Evolutionary conservation across 2,113 vertebrate species (phyloP), one percentile per base, ranked within the genome.

Genomic region (Taxidea taxus): DNA sequence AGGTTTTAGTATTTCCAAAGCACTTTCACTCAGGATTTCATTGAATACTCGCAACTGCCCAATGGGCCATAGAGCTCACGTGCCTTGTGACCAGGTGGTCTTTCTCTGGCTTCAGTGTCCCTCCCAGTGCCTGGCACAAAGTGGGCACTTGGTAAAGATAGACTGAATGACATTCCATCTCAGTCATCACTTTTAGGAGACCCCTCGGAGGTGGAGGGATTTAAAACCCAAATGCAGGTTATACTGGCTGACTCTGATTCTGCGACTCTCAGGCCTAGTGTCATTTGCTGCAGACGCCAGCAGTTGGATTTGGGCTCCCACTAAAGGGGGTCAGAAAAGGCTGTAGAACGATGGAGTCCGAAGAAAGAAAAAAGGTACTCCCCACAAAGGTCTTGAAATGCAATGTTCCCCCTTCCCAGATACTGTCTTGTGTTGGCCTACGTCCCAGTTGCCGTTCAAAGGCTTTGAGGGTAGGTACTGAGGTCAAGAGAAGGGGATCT

Each of bases 371-470:
- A 90, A 42, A 96, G 62, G 62, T 66, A 15, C 31, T 34, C 14
- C 34, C 4, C 8, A 6, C 34, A 82, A 66, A 25, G 31, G 23
- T 72, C 77, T 97, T 81, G 91, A 85, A 91, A 84, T 93, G 60
- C 78, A 68, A 64, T 75, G 60, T 74, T 83, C 78, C 95, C 66
- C 49, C 37, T 87, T 42, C 64, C 83, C 78, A 72, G 25, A 88
- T 95, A 75, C 42, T 92, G 84, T 97, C 94, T 91, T 81, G 74
- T 9, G 25, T 96, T 92, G 91, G 83, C 89, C 54, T 37, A 25
- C 2, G 62, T 86, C 90, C 83, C 68, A 77, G 95, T 10, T 77
- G 74, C 74, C 90, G 81, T 94, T 97, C 82, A 97, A 93, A 91
- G 56, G n/a, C 81, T 94, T 88, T 9, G 4, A 93, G 66, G 80